Evolutionary conservation across 2,888 invertebrate species (phyloP).

Genomic region (Thecocarcelia acutangulata): DNA sequence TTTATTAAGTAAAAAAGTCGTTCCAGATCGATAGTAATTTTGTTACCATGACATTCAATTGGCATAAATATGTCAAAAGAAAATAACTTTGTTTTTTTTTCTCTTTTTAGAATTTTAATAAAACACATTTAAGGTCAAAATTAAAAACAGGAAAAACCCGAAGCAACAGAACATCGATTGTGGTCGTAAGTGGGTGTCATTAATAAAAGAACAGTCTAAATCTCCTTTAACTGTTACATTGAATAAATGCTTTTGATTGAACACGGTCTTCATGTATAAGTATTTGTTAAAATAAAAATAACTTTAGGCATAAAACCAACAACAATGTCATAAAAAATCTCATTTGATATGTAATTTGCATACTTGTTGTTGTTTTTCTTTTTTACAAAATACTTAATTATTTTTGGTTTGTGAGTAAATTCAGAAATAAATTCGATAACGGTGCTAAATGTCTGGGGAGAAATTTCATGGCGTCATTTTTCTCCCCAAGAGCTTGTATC

Average conservation of each 20-base stretch:
- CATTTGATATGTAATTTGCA: background rate
- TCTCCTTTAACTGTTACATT: slow-evolving; percentile 13
- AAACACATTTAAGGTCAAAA: background rate
- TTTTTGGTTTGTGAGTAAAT: slow-evolving; percentile 24
- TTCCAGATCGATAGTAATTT: slow-evolving; percentile 73
- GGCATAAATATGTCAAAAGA: slow-evolving; percentile 77
- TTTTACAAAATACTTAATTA: background rate
- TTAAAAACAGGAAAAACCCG: background rate
- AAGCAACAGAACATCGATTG: background rate
- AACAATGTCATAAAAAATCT: background rate
- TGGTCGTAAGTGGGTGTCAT: background rate
- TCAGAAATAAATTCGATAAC: slow-evolving; percentile 13
- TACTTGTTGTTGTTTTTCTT: background rate
- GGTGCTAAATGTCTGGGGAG: background rate
- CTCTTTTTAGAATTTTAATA: slow-evolving; percentile 24
- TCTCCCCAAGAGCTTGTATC: no score
- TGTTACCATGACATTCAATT: slow-evolving; percentile 78
- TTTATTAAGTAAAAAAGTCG: background rate
- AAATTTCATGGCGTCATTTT: background rate
- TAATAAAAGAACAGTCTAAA: background rate
- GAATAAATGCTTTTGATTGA: background rate
- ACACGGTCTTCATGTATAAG: background rate
- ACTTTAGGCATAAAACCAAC: background rate
- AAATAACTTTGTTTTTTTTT: slow-evolving; percentile 51
- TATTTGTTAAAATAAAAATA: background rate